Conservation (phyloP, 53 echinoderm and acorn worm genomes). For the Zoroaster sp. region DNA sequence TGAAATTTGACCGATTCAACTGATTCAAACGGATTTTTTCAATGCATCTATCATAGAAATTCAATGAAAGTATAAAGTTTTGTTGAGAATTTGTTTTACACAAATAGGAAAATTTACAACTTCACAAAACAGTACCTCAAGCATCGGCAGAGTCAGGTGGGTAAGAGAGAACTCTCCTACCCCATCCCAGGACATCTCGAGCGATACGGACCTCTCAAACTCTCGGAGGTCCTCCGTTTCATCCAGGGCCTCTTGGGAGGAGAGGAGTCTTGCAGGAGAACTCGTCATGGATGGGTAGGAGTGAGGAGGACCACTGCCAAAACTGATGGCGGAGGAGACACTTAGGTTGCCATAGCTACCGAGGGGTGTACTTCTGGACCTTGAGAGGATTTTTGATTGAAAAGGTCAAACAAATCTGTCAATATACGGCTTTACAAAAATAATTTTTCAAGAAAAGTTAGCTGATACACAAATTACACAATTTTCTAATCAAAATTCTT, state of each 20-base stretch:
- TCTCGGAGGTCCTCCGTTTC: conserved; percentile 88
- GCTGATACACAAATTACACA: too few species aligned
- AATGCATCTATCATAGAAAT: too few species aligned
- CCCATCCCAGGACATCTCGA: conserved; percentile 76
- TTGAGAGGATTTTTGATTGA: too few species aligned
- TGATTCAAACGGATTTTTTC: too few species aligned
- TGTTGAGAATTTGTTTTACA: too few species aligned
- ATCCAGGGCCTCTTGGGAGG: conserved; percentile 87
- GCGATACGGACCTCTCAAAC: conserved; percentile 88
- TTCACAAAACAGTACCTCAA: conserved; percentile 68
- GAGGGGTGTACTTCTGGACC: conserved; percentile 61
- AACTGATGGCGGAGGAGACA: conserved; percentile 51
- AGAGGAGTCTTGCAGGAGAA: conserved; percentile 66
- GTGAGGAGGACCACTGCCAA: conserved; percentile 60
- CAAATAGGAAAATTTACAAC: neutral
- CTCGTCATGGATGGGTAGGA: conserved; percentile 51
- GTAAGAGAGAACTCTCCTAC: conserved; percentile 86
- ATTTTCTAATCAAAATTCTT: too few species aligned
- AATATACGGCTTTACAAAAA: too few species aligned
- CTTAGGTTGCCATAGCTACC: conserved; percentile 62
- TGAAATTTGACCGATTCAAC: too few species aligned
- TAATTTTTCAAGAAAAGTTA: too few species aligned
- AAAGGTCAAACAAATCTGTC: too few species aligned
- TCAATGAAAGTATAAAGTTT: too few species aligned
- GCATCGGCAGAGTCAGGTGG: conserved; percentile 84